Base-by-base conservation (phyloP, 2,797 vertebrate species). In the Ctenopoma multispine region DNA sequence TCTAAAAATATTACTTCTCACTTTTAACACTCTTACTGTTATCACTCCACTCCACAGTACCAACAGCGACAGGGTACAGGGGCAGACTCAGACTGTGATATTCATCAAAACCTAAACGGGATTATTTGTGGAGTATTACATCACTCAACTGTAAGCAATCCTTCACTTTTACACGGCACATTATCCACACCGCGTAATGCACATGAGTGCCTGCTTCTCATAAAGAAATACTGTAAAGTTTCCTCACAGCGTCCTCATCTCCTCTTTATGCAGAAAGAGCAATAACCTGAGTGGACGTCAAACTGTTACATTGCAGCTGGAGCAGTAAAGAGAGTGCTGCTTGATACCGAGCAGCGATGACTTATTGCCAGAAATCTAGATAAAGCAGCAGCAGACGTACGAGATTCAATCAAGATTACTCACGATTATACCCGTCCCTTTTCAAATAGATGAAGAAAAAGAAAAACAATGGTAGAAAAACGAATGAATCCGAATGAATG, bases 251-350 rank as follows among this genome's bases (percentile, higher is more conserved):
- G 58, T 75, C 50, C 71, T 59, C 62, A 31, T 75, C 47, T 57
- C 41, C 54, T 79, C 59, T 73, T 74, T 73, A 75, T 59, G 72
- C 69, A 74, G 71, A 79, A 21, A 31, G 71, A 69, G 79, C 77
- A 89, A 88, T 86, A 88, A 87, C 77, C 75, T 70, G 80, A 84
- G 84, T 79, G 82, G 79, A 75, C 72, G 54, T 85, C 79, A 56
- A 71, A 64, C 50, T 75, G 76, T 72, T 70, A 67, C 68, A 71
- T 59, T 81, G 79, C 70, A 69, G 57, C 71, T 48, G 51, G 13
- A 60, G 76, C 48, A 72, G 58, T 77, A 69, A 82, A 63, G 51
- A 53, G 24, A 61, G 61, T 12, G 43, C 36, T 23, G 63, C 58
- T 68, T 61, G 59, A 79, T 60, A 14, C 55, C 56, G 23, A 2